Evolutionary conservation across 2,113 vertebrate genomes (phyloP).

Genomic region (Cricetomys ansorgei): DNA sequence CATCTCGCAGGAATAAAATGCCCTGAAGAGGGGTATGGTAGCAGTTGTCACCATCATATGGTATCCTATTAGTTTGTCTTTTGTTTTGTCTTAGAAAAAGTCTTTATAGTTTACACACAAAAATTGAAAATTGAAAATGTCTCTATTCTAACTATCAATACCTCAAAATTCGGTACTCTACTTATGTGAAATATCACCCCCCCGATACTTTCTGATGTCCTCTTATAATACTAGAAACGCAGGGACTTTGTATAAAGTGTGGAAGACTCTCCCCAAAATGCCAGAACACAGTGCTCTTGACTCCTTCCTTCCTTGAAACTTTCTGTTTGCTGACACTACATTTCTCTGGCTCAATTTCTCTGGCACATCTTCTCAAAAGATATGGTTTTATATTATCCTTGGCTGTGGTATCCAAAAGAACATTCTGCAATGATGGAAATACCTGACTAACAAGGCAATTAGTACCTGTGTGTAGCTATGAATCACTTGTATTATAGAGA

Average conservation of each 20-base stretch:
- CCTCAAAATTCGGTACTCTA: not conserved
- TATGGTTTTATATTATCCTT: constrained; percentile 27
- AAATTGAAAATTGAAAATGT: not conserved
- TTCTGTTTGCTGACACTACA: constrained; percentile 6
- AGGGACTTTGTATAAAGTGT: not conserved
- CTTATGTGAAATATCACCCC: not conserved
- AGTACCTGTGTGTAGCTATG: not conserved
- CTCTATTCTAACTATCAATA: not conserved
- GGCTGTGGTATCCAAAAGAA: not conserved
- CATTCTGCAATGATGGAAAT: not conserved
- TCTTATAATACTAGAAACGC: not conserved
- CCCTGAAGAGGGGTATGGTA: not conserved
- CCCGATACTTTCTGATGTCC: not conserved
- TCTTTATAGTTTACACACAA: not conserved
- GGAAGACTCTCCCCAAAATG: not conserved
- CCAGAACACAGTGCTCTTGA: not conserved
- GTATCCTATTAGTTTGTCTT: not conserved
- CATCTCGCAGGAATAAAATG: not conserved
- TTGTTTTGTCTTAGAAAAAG: constrained; percentile 14
- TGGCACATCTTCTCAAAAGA: not conserved
- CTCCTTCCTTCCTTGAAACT: constrained; percentile 27
- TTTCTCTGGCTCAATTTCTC: constrained; percentile 7
- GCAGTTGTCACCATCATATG: not conserved
- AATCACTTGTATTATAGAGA: not conserved
- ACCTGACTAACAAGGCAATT: not conserved